A percentile compares a stretch with the other conserved stretches of the same genome.
Evolutionary conservation across 2,797 vertebrate species (phyloP).

Genomic region (Gobio occitaniae): DNA sequence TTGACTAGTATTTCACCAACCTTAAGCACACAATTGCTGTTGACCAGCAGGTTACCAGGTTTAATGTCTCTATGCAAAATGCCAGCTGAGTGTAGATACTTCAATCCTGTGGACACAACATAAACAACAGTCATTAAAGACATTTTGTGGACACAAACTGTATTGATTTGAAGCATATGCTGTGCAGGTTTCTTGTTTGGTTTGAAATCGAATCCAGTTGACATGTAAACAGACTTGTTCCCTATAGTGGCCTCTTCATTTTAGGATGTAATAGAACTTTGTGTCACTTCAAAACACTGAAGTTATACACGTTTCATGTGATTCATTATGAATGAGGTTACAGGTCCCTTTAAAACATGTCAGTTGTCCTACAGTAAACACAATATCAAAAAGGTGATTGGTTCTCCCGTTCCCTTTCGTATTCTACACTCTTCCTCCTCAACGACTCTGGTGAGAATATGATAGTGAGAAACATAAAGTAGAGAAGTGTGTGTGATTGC

Average conservation of each 20-base stretch:
- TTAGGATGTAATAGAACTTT: neutral
- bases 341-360: slow-evolving; percentile 6
- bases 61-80: slow-evolving; percentile 93
- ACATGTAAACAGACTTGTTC: slow-evolving; percentile 10
- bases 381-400: neutral
- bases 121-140: neutral
- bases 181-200: neutral
- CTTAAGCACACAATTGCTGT: slow-evolving; percentile 94
- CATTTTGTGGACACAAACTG: neutral
- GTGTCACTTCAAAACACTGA: slow-evolving; percentile 31
- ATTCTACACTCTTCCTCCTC: neutral
- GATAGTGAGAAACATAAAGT: neutral
- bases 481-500: neutral
- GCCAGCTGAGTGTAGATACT: slow-evolving; percentile 91
- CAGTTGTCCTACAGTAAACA: neutral
- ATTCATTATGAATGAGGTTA: neutral
- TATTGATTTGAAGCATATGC: neutral
- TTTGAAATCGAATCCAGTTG: slow-evolving; percentile 11
- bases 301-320: neutral
- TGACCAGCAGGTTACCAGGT: slow-evolving; percentile 91
- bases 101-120: slow-evolving; percentile 79
- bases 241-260: neutral
- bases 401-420: neutral
- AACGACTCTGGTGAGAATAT: neutral
- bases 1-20: slow-evolving; percentile 64